Conservation (phyloP, 2,797 vertebrate species). For the Phoeniculus purpureus region DNA sequence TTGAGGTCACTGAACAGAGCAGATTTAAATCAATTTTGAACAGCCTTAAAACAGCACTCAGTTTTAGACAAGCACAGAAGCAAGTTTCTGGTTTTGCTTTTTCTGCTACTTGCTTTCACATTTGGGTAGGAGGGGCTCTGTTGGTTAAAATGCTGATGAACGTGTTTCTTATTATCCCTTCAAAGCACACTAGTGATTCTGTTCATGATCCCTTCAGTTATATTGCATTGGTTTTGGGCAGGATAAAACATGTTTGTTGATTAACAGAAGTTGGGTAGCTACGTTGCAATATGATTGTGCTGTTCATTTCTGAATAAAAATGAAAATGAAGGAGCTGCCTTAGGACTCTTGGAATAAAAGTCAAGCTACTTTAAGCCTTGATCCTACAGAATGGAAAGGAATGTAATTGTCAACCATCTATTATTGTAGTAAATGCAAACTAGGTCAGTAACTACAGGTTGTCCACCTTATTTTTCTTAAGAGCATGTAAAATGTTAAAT, state of each 20-base stretch:
- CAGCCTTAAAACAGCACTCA: neutral
- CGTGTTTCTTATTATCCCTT: neutral
- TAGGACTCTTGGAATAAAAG: neutral
- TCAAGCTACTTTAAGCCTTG: neutral
- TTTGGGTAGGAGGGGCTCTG: neutral
- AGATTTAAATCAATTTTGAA: neutral
- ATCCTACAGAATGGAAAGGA: neutral
- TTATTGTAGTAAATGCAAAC: neutral
- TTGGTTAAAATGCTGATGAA: neutral
- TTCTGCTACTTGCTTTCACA: neutral
- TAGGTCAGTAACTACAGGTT: neutral
- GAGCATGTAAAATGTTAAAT: neutral
- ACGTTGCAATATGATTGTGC: neutral
- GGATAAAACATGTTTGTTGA: neutral
- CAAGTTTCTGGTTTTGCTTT: neutral
- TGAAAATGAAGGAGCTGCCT: neutral
- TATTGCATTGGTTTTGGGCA: neutral
- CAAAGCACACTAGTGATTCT: neutral
- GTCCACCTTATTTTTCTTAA: neutral
- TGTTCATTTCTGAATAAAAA: neutral
- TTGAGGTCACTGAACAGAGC: neutral
- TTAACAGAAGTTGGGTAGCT: neutral
- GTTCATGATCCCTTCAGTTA: neutral
- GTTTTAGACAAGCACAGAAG: neutral
- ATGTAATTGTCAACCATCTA: neutral